These are phyloP conservation scores for Amazona vittata DNA, from an alignment of 2,113 vertebrate genomes.

Conservation along the genomic window DNA sequence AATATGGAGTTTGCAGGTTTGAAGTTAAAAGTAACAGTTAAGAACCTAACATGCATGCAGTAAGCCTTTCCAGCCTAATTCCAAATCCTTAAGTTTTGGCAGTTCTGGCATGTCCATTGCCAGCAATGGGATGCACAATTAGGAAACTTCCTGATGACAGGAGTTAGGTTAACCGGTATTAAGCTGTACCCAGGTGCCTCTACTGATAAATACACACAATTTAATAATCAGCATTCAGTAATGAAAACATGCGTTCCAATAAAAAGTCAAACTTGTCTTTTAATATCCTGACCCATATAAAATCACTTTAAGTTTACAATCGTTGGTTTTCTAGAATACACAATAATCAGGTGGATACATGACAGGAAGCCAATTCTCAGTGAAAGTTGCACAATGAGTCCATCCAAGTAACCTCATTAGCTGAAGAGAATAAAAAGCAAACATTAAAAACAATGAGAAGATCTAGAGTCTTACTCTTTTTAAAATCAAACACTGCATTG, in stretches of 20 bases:
- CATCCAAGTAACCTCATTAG: slow-evolving; percentile 94
- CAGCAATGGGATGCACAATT: slow-evolving; percentile 69
- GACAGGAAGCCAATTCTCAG: slow-evolving; percentile 95
- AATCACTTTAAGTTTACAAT: slow-evolving; percentile 58
- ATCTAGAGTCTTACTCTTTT: neutral
- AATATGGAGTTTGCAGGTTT: slow-evolving; percentile 75
- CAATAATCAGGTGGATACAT: slow-evolving; percentile 94
- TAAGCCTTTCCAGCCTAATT: slow-evolving; percentile 61
- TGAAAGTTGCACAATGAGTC: slow-evolving; percentile 90
- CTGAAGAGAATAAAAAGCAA: slow-evolving; percentile 69
- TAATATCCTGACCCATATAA: slow-evolving; percentile 71
- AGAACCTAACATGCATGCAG: slow-evolving; percentile 70
- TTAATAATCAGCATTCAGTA: slow-evolving; percentile 74
- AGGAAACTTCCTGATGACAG: slow-evolving; percentile 50
- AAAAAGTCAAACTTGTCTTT: slow-evolving; percentile 71
- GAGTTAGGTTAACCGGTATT: slow-evolving; percentile 67
- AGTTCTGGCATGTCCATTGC: slow-evolving; percentile 59
- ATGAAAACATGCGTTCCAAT: slow-evolving; percentile 80
- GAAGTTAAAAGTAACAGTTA: slow-evolving; percentile 74
- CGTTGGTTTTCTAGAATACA: slow-evolving; percentile 82
- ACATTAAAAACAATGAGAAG: neutral
- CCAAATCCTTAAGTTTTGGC: slow-evolving; percentile 53
- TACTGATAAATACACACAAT: slow-evolving; percentile 78
- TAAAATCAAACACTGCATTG: neutral
- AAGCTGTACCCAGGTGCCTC: slow-evolving; percentile 72